Evolutionary conservation across 2,888 invertebrate species (phyloP).

Genomic region (Arrhopalites spinosus): DNA sequence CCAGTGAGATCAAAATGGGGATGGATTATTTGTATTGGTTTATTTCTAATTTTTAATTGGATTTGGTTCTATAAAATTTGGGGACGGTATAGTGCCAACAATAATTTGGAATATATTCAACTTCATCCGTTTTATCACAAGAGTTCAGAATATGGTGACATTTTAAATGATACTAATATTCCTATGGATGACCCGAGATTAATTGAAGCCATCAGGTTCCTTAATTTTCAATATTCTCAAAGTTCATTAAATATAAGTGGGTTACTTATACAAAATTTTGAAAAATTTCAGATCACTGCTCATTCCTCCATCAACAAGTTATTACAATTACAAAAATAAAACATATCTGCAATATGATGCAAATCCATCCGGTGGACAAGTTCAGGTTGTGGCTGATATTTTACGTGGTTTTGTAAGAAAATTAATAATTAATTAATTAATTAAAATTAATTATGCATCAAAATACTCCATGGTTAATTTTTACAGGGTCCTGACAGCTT

Average conservation of each 20-base stretch:
- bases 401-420: too few species aligned
- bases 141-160: neutral
- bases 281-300: conserved; percentile 16
- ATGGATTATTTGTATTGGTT: too few species aligned
- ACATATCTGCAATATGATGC: neutral
- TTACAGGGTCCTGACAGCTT: conserved; percentile 18
- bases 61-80: neutral
- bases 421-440: too few species aligned
- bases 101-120: too few species aligned
- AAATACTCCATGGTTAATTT: neutral
- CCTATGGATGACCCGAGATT: conserved; percentile 30
- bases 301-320: conserved; percentile 25
- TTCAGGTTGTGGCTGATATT: too few species aligned
- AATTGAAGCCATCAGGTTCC: conserved; percentile 14
- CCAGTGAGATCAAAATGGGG: too few species aligned
- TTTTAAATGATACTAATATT: conserved; percentile 10
- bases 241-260: too few species aligned
- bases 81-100: neutral
- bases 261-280: too few species aligned
- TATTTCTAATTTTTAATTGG: too few species aligned
- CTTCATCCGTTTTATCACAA: too few species aligned
- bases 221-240: neutral
- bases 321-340: conserved; percentile 23
- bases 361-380: conserved; percentile 32
- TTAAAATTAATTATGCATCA: too few species aligned